These are phyloP conservation scores for Aldrovandia affinis DNA, from an alignment of 2,797 vertebrate species.

Conservation along the genomic window DNA sequence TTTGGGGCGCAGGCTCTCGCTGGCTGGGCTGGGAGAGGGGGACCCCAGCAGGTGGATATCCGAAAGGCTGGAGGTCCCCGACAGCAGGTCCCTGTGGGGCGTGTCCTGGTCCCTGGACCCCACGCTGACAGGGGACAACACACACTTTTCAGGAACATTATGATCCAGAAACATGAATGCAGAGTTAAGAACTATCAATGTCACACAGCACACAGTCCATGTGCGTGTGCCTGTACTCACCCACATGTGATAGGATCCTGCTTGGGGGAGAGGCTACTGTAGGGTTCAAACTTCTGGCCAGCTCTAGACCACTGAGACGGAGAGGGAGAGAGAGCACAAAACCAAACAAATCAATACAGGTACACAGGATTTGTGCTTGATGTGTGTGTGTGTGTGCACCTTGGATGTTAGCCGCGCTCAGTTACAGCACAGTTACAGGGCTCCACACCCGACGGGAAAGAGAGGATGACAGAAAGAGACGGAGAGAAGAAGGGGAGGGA, in stretches of 20 bases:
- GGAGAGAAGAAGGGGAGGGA: constrained; percentile 49
- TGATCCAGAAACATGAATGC: not conserved
- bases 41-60: constrained; percentile 29
- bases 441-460: not conserved
- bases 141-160: not conserved
- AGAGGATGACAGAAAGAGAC: constrained; percentile 78
- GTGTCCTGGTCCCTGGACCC: not conserved
- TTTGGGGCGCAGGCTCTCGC: constrained; percentile 39
- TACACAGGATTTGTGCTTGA: not conserved
- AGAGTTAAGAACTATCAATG: too few relatives aligned
- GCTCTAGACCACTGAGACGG: constrained; percentile 47
- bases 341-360: not conserved
- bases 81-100: constrained; percentile 32
- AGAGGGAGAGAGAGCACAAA: not conserved
- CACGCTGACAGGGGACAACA: not conserved
- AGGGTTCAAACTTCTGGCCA: constrained; percentile 35
- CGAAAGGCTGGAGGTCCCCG: constrained; percentile 49
- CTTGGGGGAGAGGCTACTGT: constrained; percentile 21
- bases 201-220: too few relatives aligned
- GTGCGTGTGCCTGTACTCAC: constrained; percentile 28
- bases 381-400: not conserved
- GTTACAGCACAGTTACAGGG: too few relatives aligned
- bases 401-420: too few relatives aligned
- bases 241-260: constrained; percentile 40
- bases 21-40: constrained; percentile 20